Conservation (phyloP, 2,888 invertebrate species). For the Agapetus fuscipes region DNA sequence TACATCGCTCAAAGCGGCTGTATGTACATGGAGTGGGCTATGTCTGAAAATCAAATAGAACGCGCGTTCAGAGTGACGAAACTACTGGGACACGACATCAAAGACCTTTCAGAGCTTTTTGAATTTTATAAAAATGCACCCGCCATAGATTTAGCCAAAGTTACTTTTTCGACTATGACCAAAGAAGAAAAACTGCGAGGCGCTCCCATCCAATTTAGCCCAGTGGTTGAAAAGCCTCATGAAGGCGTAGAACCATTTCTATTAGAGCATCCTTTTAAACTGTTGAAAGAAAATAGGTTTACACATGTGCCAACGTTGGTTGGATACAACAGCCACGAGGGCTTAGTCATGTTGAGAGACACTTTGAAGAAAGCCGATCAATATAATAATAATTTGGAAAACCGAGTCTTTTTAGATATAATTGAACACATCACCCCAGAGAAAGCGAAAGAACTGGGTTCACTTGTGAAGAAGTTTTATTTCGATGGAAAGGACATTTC, state of each 20-base stretch:
- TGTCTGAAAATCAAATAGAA: constrained; percentile 30
- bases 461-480: constrained; percentile 31
- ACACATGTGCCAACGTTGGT: constrained; percentile 34
- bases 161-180: constrained; percentile 29
- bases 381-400: constrained; percentile 26
- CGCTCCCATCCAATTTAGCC: constrained; percentile 28
- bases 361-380: constrained; percentile 26
- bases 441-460: constrained; percentile 27
- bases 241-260: constrained; percentile 31
- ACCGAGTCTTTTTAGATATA: constrained; percentile 37
- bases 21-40: constrained; percentile 37
- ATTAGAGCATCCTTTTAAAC: constrained; percentile 28
- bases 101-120: constrained; percentile 32
- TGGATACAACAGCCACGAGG: constrained; percentile 39
- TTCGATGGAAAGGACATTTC: constrained; percentile 26
- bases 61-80: constrained; percentile 39
- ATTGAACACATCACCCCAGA: constrained; percentile 30
- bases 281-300: constrained; percentile 29
- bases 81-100: constrained; percentile 34
- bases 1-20: constrained; percentile 36
- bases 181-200: constrained; percentile 26
- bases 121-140: constrained; percentile 32
- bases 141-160: constrained; percentile 30
- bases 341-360: constrained; percentile 36
- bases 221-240: constrained; percentile 35